These are phyloP conservation scores for Chrysina gloriosa DNA, from an alignment of 2,888 invertebrate species.

Conservation along the genomic window DNA sequence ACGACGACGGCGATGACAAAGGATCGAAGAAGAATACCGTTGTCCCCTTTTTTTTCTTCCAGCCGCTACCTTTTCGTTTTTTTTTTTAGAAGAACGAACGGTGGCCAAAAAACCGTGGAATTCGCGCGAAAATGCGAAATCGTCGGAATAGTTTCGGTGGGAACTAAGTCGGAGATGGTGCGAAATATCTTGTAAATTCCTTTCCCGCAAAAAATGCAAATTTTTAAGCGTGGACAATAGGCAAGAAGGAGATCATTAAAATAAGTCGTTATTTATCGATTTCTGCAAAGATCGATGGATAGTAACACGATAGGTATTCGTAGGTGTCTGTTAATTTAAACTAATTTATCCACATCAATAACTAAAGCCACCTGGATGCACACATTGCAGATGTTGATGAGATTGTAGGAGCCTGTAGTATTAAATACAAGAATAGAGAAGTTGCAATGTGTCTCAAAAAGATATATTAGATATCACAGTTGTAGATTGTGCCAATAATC, in stretches of 20 bases:
- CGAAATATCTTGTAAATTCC: conserved; percentile 12
- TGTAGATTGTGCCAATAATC: too few relatives aligned
- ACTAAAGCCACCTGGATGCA: too few relatives aligned
- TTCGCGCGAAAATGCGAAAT: conserved; percentile 20
- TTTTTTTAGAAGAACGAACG: background rate
- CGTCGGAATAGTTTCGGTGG: conserved; percentile 10
- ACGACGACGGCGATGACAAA: conserved; percentile 18
- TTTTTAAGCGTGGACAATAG: conserved; percentile 9
- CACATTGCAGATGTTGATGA: too few relatives aligned
- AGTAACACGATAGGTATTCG: too few relatives aligned
- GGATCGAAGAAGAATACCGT: background rate
- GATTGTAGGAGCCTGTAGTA: too few relatives aligned
- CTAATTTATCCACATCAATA: too few relatives aligned
- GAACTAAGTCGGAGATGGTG: conserved; percentile 2
- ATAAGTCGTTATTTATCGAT: background rate
- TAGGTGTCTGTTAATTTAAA: too few relatives aligned
- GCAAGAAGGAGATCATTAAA: background rate
- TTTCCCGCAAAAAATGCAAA: background rate
- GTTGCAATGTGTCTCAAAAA: too few relatives aligned
- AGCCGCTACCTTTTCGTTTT: background rate
- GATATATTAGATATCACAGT: too few relatives aligned
- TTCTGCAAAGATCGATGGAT: too few relatives aligned
- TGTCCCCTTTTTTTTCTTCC: background rate
- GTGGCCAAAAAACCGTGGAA: conserved; percentile 1
- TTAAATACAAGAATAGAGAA: too few relatives aligned